These are phyloP conservation scores for Heliconius hortense DNA, from an alignment of 2,888 invertebrate genomes.

Conservation along the genomic window DNA sequence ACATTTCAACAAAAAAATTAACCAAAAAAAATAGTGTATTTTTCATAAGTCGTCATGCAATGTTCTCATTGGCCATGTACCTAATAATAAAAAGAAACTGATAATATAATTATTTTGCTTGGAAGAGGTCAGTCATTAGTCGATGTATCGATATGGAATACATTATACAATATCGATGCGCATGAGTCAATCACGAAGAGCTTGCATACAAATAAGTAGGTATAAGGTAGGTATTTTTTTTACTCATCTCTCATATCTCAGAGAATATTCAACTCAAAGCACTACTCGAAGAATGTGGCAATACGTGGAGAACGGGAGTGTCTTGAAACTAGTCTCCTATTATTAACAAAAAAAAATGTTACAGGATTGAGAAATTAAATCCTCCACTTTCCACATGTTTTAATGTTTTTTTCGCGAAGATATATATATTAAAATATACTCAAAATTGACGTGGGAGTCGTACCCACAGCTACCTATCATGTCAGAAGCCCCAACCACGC, in stretches of 20 bases:
- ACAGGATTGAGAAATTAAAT: background rate
- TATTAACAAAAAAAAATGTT: background rate
- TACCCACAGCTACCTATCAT: background rate
- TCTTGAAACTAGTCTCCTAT: background rate
- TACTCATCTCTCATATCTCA: background rate
- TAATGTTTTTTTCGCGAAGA: no score
- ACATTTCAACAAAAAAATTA: conserved; percentile 21
- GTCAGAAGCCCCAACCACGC: background rate
- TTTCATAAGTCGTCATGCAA: conserved; percentile 42
- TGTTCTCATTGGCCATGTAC: conserved; percentile 46
- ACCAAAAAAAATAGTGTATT: conserved; percentile 27
- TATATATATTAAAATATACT: background rate
- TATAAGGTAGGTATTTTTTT: no score
- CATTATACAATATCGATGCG: conserved; percentile 42
- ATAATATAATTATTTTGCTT: conserved; percentile 20
- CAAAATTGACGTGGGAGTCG: background rate
- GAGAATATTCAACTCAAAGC: background rate
- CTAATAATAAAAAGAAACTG: conserved; percentile 39
- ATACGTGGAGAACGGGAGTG: background rate
- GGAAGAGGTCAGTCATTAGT: conserved; percentile 58
- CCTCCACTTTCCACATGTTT: background rate
- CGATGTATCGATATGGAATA: conserved; percentile 50
- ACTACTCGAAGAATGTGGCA: background rate
- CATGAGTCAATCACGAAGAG: conserved; percentile 11
- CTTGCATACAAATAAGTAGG: background rate